phyloP scores from a whole-genome alignment of 2,113 vertebrate species.

The Clarias batrachus region DNA sequence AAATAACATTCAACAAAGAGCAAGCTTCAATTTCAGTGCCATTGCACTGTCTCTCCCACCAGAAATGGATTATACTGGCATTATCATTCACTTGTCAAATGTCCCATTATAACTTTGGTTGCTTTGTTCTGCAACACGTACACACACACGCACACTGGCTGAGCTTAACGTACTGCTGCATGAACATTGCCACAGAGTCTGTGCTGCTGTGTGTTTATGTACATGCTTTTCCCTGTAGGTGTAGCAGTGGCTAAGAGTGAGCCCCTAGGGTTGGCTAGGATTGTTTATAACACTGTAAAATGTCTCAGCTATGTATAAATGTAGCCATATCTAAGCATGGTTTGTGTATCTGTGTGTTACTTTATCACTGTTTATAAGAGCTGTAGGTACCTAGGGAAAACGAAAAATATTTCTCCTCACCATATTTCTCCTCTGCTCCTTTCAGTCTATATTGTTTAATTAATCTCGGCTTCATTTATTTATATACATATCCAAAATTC shows the following conservation, averaged over 20 bases:
- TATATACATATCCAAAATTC: slow-evolving; percentile 68
- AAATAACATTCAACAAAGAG: slow-evolving; percentile 16
- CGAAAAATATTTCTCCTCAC: slow-evolving; percentile 53
- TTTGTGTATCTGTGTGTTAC: slow-evolving; percentile 32
- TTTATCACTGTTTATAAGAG: slow-evolving; percentile 65
- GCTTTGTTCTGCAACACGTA: neutral
- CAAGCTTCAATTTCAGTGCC: slow-evolving; percentile 40
- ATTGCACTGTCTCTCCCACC: slow-evolving; percentile 33
- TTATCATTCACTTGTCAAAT: slow-evolving; percentile 42
- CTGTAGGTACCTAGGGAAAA: slow-evolving; percentile 40
- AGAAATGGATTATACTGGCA: slow-evolving; percentile 38
- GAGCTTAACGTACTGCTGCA: slow-evolving; percentile 17
- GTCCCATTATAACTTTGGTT: slow-evolving; percentile 9
- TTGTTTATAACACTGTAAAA: neutral
- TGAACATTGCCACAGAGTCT: slow-evolving; percentile 7
- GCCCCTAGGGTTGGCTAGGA: neutral
- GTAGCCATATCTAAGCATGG: neutral
- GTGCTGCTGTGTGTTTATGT: neutral
- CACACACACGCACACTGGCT: slow-evolving; percentile 7
- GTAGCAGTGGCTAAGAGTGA: neutral
- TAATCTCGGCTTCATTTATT: slow-evolving; percentile 64
- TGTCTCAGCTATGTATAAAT: neutral
- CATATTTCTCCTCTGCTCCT: slow-evolving; percentile 53
- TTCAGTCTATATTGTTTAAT: slow-evolving; percentile 67
- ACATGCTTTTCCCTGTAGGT: neutral